Percentiles rank a stretch among this genome's conserved stretches.
These are phyloP conservation scores for Oryzaephilus surinamensis DNA, from an alignment of 1,140 invertebrate genomes.

Conservation along the genomic window DNA sequence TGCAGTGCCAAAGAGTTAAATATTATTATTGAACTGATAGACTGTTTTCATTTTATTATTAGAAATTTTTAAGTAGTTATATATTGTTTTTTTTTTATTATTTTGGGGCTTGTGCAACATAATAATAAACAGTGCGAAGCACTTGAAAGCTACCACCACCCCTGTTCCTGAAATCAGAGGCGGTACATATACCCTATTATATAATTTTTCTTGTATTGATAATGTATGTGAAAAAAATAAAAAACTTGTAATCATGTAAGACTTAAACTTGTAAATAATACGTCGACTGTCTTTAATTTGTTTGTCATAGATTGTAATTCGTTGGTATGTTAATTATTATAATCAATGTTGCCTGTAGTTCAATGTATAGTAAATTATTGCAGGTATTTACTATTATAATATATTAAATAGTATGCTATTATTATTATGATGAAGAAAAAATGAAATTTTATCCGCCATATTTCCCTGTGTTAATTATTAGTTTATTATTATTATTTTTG, in stretches of 20 bases:
- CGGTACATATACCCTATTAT: neutral
- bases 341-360: constrained; percentile 37
- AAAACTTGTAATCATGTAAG: constrained; percentile 12
- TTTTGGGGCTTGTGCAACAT: constrained; percentile 32
- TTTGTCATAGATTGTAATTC: constrained; percentile 33
- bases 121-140: constrained; percentile 22
- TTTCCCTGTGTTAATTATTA: constrained; percentile 20
- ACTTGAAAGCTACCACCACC: constrained; percentile 13
- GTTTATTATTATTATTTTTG: constrained; percentile 14
- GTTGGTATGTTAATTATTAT: constrained; percentile 32
- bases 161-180: no score
- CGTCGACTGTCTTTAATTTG: constrained; percentile 31
- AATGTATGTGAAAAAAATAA: constrained; percentile 15
- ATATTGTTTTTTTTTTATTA: constrained; percentile 13
- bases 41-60: constrained; percentile 14
- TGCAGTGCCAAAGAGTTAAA: constrained; percentile 37
- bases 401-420: no score
- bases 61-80: constrained; percentile 14
- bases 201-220: constrained; percentile 13
- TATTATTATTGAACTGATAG: no score
- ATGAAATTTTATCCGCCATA: constrained; percentile 27
- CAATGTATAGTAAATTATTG: constrained; percentile 38
- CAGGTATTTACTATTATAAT: no score
- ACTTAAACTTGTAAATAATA: constrained; percentile 30
- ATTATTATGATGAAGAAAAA: no score